phyloP scores from a whole-genome alignment of 2,113 vertebrate species.

The Mesocricetus auratus region DNA sequence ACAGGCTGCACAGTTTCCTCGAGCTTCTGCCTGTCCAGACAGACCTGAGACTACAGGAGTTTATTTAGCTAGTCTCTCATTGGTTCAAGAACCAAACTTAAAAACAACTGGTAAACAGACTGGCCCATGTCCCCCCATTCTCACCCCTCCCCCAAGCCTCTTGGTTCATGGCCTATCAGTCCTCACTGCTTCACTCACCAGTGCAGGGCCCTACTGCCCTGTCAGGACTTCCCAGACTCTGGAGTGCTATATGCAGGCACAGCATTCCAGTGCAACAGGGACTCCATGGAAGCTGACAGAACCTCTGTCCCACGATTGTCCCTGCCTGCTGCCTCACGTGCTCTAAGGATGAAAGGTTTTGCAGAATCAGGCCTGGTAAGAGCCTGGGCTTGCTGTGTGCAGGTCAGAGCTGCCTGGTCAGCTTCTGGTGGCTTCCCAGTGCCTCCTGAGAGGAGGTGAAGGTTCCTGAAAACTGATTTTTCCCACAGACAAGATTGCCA shows the following conservation, averaged over 20 bases:
- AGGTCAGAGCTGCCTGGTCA: slow-evolving; percentile 72
- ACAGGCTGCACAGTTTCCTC: not conserved
- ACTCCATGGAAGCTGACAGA: slow-evolving; percentile 68
- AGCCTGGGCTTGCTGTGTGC: slow-evolving; percentile 64
- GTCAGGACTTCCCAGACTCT: slow-evolving; percentile 36
- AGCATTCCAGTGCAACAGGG: not conserved
- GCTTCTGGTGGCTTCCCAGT: slow-evolving; percentile 73
- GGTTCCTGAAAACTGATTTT: slow-evolving; percentile 1
- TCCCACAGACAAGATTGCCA: not conserved
- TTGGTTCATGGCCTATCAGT: not conserved
- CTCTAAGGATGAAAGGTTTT: slow-evolving; percentile 77
- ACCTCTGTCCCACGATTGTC: not conserved
- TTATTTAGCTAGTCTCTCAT: slow-evolving; percentile 49
- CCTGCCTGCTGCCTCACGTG: slow-evolving; percentile 62
- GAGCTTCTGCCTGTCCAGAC: not conserved
- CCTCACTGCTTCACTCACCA: slow-evolving; percentile 29
- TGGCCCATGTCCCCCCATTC: not conserved
- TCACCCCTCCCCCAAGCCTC: not conserved
- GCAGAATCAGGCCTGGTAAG: slow-evolving; percentile 75
- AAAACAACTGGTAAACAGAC: slow-evolving; percentile 10
- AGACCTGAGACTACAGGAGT: not conserved
- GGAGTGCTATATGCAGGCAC: slow-evolving; percentile 5
- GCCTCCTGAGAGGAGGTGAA: not conserved
- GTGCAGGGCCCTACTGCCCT: slow-evolving; percentile 12
- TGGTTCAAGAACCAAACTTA: slow-evolving; percentile 58